Evolutionary conservation across 2,797 vertebrate genomes (phyloP).

Genomic region (Pantherophis vulpinus): DNA sequence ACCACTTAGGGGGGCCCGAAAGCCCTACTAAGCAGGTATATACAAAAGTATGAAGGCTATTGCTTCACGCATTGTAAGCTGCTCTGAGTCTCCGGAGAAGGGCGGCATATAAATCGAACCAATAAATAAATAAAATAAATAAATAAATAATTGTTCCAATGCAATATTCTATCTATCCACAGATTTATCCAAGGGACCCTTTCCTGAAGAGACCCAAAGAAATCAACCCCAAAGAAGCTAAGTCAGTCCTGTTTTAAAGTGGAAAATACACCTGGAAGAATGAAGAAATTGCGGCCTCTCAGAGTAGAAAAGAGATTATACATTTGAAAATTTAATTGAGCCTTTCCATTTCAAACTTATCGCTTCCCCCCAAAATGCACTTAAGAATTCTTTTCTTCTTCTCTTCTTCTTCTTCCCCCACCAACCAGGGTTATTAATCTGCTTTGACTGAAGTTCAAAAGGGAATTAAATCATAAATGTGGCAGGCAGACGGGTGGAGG

Average conservation of each 20-base stretch:
- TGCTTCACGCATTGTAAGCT: too few species aligned
- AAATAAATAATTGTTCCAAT: not conserved
- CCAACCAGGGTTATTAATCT: slow-evolving; percentile 72
- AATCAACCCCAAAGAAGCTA: slow-evolving; percentile 49
- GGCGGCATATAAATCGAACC: too few species aligned
- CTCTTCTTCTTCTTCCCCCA: slow-evolving; percentile 2
- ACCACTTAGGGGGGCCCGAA: too few species aligned
- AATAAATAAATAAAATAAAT: too few species aligned
- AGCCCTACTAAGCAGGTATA: too few species aligned
- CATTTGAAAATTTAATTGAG: slow-evolving; percentile 69
- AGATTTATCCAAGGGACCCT: not conserved
- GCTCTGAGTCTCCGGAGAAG: too few species aligned
- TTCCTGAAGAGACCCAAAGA: slow-evolving; percentile 33
- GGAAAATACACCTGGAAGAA: slow-evolving; percentile 47
- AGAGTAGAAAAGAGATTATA: slow-evolving; percentile 47
- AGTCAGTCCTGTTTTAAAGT: slow-evolving; percentile 50
- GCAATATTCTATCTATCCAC: fast-evolving
- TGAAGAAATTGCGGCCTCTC: slow-evolving; percentile 53
- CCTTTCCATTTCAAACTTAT: slow-evolving; percentile 54
- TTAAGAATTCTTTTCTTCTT: slow-evolving; percentile 60
- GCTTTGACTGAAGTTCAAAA: slow-evolving; percentile 69
- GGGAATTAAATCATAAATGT: slow-evolving; percentile 75
- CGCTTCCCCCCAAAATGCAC: slow-evolving; percentile 63
- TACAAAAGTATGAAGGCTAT: too few species aligned
- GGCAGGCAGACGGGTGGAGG: slow-evolving; percentile 53